These are phyloP conservation scores for Agrochola circellaris DNA, from an alignment of 2,888 invertebrate species.

Conservation along the genomic window DNA sequence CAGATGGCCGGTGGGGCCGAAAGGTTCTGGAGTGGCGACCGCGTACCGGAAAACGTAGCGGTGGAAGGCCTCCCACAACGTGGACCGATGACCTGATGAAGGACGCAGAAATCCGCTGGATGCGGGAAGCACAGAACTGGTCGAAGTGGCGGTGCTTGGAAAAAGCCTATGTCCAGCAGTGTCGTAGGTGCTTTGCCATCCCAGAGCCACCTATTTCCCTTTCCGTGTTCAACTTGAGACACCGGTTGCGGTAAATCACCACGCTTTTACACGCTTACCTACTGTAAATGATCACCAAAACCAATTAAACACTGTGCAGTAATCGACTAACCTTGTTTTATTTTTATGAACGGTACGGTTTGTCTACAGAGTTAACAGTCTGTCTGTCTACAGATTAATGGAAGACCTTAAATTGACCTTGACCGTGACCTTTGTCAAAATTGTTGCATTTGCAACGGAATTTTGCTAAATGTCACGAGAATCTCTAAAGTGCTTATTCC, in stretches of 20 bases:
- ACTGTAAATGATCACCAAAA: neutral
- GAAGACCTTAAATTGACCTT: neutral
- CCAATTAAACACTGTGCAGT: neutral
- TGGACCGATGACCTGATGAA: too few relatives aligned
- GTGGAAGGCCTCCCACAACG: too few relatives aligned
- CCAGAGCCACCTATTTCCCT: neutral
- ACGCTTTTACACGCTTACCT: neutral
- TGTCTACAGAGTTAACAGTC: neutral
- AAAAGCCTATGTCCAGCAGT: too few relatives aligned
- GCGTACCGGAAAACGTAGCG: too few relatives aligned
- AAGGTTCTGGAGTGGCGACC: too few relatives aligned
- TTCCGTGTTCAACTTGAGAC: neutral
- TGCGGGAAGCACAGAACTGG: too few relatives aligned
- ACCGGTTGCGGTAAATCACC: neutral
- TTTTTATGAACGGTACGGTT: neutral
- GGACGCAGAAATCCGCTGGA: too few relatives aligned
- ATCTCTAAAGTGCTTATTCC: too few relatives aligned
- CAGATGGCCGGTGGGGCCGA: too few relatives aligned
- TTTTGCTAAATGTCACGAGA: neutral
- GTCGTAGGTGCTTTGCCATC: neutral
- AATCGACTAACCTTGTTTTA: neutral
- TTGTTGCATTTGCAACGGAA: neutral
- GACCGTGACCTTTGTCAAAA: neutral
- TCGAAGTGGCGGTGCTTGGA: too few relatives aligned
- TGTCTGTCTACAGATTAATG: neutral